Evolutionary conservation across 2,113 vertebrate species (phyloP), one percentile per base, ranked within the genome.

Genomic region (Gadus macrocephalus): DNA sequence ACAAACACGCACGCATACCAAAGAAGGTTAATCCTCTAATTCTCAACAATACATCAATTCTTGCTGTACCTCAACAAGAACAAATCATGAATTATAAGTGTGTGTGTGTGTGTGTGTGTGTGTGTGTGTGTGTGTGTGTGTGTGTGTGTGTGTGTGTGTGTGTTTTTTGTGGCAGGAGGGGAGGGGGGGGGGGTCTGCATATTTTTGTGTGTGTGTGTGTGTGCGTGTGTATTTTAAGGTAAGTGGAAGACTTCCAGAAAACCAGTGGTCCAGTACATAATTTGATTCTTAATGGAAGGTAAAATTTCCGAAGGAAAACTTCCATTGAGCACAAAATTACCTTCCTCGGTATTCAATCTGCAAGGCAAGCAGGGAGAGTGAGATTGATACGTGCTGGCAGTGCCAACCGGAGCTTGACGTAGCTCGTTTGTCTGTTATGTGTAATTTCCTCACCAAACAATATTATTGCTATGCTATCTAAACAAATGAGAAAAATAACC

Each of bases 241-340:
- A 61, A 63, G 65, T 62, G 68, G 58, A 49, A 49, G 42, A 73
- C 76, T 77, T 81, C 42, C 35, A 62, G 75, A 85, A 49, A 85
- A 81, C 83, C 88, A 87, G 66, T 86, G 87, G 82, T 81, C 88
- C 88, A 80, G 83, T 68, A 81, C 81, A 85, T 91, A 82, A 89
- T 90, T 90, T 88, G 75, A 81, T 86, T 89, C 89, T 89, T 90
- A 92, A 90, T 91, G 86, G 86, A 87, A 88, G 83, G 83, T 80
- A 88, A 90, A 81, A 87, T 90, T 88, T 90, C 82, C 75, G 83
- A 81, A 89, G 89, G 89, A 91, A 92, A 90, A 90, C 87, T 91
- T 92, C 83, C 84, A 91, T 91, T 87, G 89, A 78, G 83, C 80
- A 83, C 82, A 87, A 89, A 92, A 91, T 89, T 78, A 87, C 86